Evolutionary conservation across 2,797 vertebrate genomes (phyloP).

Genomic region (Tenualosa ilisha): DNA sequence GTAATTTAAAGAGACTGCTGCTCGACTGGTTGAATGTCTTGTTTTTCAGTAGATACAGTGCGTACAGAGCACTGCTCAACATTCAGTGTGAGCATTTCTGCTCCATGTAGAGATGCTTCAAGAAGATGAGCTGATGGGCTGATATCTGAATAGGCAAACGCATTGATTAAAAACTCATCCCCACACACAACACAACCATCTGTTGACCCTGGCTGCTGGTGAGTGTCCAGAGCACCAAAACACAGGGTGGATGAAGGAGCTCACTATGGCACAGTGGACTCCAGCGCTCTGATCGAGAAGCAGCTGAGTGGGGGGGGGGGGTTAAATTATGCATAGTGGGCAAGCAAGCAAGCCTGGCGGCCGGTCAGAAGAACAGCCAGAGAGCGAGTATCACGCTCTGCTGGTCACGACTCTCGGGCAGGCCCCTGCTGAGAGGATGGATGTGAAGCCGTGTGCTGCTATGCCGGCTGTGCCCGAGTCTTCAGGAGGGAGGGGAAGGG

Average conservation of each 20-base stretch:
- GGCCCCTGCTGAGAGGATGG: conserved; percentile 12
- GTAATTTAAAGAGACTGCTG: no score
- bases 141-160: neutral
- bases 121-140: neutral
- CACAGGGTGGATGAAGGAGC: neutral
- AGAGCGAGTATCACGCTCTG: neutral
- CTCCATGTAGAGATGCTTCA: neutral
- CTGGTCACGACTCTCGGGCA: conserved; percentile 6
- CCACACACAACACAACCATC: neutral
- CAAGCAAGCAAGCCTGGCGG: neutral
- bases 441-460: neutral
- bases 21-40: neutral
- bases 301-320: neutral
- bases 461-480: neutral
- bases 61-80: neutral
- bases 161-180: neutral
- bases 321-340: conserved; percentile 42
- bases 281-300: neutral
- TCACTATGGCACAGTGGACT: neutral
- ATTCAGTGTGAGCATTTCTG: neutral
- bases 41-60: neutral
- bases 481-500: neutral
- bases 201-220: neutral
- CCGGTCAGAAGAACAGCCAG: neutral
- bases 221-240: neutral